Conservation (phyloP, 2,797 vertebrate genomes). For the Trachurus trachurus region DNA sequence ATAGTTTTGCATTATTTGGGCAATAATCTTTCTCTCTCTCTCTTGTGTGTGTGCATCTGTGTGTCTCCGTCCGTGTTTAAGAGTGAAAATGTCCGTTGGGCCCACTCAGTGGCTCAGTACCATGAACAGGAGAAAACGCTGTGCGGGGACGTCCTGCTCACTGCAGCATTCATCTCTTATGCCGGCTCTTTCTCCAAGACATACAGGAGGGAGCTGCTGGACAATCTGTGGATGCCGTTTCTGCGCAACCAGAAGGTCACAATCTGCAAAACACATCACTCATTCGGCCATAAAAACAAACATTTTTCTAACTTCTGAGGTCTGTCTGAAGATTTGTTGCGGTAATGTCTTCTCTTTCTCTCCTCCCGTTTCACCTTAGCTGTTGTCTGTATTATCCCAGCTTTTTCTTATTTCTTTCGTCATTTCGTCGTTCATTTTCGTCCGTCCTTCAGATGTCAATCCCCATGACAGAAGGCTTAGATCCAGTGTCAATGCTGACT, state of each 20-base stretch:
- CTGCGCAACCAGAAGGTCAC: conserved; percentile 82
- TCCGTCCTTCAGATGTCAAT: conserved; percentile 75
- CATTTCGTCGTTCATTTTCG: conserved; percentile 8
- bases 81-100: conserved; percentile 88
- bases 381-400: not conserved
- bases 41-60: not conserved
- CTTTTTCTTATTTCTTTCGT: not conserved
- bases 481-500: conserved; percentile 84
- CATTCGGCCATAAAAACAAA: not conserved
- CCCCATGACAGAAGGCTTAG: conserved; percentile 85
- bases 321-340: not conserved
- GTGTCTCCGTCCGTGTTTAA: conserved; percentile 57
- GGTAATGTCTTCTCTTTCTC: not conserved
- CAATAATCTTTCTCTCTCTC: conserved; percentile 12
- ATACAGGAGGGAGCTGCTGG: conserved; percentile 79
- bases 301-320: not conserved
- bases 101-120: conserved; percentile 85
- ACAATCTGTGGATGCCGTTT: conserved; percentile 85
- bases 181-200: conserved; percentile 85
- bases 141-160: conserved; percentile 86
- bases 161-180: conserved; percentile 83
- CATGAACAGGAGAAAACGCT: conserved; percentile 86
- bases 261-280: not conserved
- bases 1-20: not conserved
- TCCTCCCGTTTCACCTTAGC: not conserved